A percentile compares a stretch with the other conserved stretches of the same genome.
These are phyloP conservation scores for Nephrocerus scutellatus DNA, from an alignment of 2,888 invertebrate genomes.

Conservation along the genomic window DNA sequence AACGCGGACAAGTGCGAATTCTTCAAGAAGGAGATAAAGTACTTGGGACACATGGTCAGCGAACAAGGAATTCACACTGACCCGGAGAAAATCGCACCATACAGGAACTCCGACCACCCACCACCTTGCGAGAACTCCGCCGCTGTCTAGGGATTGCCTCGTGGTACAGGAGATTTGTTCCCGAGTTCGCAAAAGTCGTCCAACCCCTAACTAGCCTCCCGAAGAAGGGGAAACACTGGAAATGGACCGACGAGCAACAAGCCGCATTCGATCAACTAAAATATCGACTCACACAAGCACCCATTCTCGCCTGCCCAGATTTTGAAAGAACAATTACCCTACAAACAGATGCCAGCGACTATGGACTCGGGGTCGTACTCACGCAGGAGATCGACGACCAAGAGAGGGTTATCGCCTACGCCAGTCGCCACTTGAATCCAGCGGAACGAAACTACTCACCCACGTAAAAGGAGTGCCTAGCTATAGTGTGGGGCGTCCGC, in stretches of 20 bases:
- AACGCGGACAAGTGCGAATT: no score
- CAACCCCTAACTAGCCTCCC: background rate
- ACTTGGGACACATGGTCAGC: no score
- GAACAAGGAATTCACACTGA: no score
- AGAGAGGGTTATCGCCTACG: constrained; percentile 5
- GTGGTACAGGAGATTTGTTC: constrained; percentile 5
- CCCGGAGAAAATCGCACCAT: no score
- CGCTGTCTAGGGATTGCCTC: constrained; percentile 3
- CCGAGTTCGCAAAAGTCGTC: background rate
- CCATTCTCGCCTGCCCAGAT: background rate
- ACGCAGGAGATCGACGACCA: background rate
- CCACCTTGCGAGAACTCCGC: no score
- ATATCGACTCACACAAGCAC: background rate
- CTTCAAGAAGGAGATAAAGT: no score
- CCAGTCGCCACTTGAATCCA: constrained; percentile 3
- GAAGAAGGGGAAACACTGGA: constrained; percentile 1
- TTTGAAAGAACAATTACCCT: no score
- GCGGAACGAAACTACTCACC: constrained; percentile 7
- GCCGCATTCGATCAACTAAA: background rate
- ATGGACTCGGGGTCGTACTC: background rate
- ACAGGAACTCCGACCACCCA: no score
- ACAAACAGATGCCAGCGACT: constrained; percentile 2
- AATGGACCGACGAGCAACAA: background rate
- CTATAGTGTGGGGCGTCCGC: constrained; percentile 3
- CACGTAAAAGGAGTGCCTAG: constrained; percentile 3